Evolutionary conservation across 2,797 vertebrate species (phyloP).

Genomic region (Triplophysa yarkandensis): DNA sequence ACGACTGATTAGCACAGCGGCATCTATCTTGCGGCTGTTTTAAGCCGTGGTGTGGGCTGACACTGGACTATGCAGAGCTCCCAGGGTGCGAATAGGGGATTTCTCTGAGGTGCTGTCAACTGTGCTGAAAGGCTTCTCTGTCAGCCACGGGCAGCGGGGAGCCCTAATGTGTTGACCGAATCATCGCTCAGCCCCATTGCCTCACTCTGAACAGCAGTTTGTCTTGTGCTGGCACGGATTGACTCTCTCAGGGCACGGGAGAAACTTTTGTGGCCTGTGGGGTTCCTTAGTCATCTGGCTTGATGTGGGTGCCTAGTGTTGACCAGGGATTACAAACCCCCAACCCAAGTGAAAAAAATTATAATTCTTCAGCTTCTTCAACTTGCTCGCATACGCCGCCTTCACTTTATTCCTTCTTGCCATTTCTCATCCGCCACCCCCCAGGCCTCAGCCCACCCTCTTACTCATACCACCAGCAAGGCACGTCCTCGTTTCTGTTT

Average conservation of each 20-base stretch:
- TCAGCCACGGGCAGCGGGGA: slow-evolving; percentile 47
- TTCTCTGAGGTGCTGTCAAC: slow-evolving; percentile 56
- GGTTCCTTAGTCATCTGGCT: slow-evolving; percentile 34
- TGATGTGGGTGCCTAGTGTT: slow-evolving; percentile 51
- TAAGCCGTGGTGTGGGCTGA: slow-evolving; percentile 53
- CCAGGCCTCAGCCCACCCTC: slow-evolving; percentile 66
- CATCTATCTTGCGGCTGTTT: slow-evolving; percentile 59
- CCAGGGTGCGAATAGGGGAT: slow-evolving; percentile 49
- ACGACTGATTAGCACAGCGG: slow-evolving; percentile 60
- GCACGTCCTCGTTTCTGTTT: slow-evolving; percentile 79
- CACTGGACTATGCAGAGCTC: slow-evolving; percentile 57
- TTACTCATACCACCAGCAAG: slow-evolving; percentile 82
- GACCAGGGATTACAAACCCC: slow-evolving; percentile 67
- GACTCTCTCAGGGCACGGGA: slow-evolving; percentile 47
- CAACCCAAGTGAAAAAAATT: slow-evolving; percentile 49
- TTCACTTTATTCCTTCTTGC: slow-evolving; percentile 53
- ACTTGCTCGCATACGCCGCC: slow-evolving; percentile 21
- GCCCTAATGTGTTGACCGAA: slow-evolving; percentile 47
- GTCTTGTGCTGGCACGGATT: slow-evolving; percentile 54
- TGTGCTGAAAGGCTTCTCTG: slow-evolving; percentile 55
- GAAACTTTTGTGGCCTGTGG: slow-evolving; percentile 41
- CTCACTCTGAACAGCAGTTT: slow-evolving; percentile 55
- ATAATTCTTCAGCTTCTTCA: slow-evolving; percentile 51
- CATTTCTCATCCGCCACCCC: slow-evolving; percentile 56
- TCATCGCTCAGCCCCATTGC: slow-evolving; percentile 52